Percentiles rank a stretch among this genome's conserved stretches.
Evolutionary conservation across 2,113 vertebrate species (phyloP).

Genomic region (Sturnira hondurensis): DNA sequence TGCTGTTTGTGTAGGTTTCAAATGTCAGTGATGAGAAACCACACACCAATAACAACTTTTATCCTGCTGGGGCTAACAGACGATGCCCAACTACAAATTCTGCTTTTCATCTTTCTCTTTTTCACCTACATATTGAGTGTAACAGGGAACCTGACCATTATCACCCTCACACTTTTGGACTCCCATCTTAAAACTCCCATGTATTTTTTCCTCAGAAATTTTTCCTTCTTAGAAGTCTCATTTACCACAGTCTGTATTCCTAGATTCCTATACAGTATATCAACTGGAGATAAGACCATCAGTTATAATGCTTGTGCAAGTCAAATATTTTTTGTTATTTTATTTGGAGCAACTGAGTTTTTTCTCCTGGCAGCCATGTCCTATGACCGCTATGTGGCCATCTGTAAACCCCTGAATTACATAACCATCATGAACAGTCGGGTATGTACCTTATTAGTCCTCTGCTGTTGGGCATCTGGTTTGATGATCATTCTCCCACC

Average conservation of each 20-base stretch:
- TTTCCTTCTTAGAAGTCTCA: constrained; percentile 48
- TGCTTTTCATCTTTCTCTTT: constrained; percentile 50
- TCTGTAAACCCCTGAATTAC: constrained; percentile 61
- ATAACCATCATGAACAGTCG: constrained; percentile 40
- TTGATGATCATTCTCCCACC: constrained; percentile 53
- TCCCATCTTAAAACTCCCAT: constrained; percentile 20
- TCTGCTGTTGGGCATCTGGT: constrained; percentile 41
- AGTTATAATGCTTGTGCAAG: constrained; percentile 52
- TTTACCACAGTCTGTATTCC: constrained; percentile 46
- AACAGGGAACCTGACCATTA: constrained; percentile 50
- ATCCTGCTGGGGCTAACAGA: constrained; percentile 48
- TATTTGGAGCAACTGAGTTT: constrained; percentile 58
- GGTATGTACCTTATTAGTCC: constrained; percentile 19
- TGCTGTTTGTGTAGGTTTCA: not conserved
- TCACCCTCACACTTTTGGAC: constrained; percentile 26
- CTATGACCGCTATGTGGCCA: constrained; percentile 49
- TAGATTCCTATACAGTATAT: constrained; percentile 50
- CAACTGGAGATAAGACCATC: constrained; percentile 39
- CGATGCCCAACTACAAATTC: constrained; percentile 14
- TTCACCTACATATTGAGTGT: constrained; percentile 25
- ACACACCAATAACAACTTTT: constrained; percentile 41
- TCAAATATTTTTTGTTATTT: constrained; percentile 64
- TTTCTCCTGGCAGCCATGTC: constrained; percentile 64
- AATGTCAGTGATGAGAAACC: constrained; percentile 31
- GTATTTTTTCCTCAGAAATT: constrained; percentile 56